These are phyloP conservation scores for Lanius collurio DNA, from an alignment of 2,113 vertebrate species.

Conservation along the genomic window DNA sequence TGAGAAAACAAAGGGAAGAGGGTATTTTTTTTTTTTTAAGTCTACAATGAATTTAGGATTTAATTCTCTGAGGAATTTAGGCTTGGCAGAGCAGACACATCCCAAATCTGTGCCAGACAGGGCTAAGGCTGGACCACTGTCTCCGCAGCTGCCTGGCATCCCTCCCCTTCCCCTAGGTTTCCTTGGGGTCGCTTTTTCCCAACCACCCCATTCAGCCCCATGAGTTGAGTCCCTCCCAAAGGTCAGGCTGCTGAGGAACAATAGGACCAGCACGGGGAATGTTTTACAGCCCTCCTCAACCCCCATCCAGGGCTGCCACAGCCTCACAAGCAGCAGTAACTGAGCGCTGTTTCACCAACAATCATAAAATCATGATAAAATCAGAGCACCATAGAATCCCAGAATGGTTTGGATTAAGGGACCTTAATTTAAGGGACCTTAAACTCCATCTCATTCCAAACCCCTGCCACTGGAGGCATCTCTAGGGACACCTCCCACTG, in stretches of 20 bases:
- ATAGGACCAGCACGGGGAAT: accelerated
- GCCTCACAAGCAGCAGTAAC: neutral
- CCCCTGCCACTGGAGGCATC: neutral
- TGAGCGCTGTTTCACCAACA: neutral
- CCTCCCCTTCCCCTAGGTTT: neutral
- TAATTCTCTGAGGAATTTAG: neutral
- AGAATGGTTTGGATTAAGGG: neutral
- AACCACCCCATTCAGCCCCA: neutral
- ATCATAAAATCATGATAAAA: neutral
- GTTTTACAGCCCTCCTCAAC: neutral
- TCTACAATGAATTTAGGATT: neutral
- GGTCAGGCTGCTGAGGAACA: neutral
- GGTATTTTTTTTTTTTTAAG: neutral
- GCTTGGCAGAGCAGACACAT: neutral
- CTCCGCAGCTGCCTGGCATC: neutral
- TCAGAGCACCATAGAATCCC: neutral
- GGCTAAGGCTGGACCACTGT: neutral
- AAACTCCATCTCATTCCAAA: neutral
- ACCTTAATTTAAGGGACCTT: neutral
- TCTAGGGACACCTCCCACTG: accelerated
- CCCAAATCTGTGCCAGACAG: neutral
- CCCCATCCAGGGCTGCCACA: neutral
- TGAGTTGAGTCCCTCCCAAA: neutral
- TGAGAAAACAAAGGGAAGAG: neutral
- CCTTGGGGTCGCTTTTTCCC: neutral